Conservation (phyloP, 2,113 vertebrate genomes). For the Notothenia rossii region DNA sequence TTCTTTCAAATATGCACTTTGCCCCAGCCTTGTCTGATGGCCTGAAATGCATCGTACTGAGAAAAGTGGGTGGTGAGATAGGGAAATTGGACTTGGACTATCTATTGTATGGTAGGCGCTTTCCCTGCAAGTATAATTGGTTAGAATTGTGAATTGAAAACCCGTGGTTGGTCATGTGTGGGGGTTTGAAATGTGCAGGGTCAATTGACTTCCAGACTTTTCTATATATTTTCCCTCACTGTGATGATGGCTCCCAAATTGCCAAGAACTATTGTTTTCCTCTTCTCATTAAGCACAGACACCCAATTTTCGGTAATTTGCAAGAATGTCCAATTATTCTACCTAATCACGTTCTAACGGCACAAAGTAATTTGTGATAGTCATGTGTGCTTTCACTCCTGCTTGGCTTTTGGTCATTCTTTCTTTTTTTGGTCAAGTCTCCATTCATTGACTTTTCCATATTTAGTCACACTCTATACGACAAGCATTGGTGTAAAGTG, state of each 20-base stretch:
- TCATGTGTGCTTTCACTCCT: not conserved
- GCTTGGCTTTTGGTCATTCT: not conserved
- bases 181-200: conserved; percentile 35
- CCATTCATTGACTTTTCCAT: not conserved
- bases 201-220: conserved; percentile 53
- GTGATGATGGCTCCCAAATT: conserved; percentile 50
- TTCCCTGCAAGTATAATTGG: conserved; percentile 61
- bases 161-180: conserved; percentile 30
- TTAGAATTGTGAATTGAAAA: conserved; percentile 58
- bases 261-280: conserved; percentile 45
- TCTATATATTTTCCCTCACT: conserved; percentile 23
- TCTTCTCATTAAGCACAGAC: conserved; percentile 43
- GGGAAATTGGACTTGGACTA: conserved; percentile 58
- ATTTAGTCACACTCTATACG: not conserved
- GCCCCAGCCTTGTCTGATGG: conserved; percentile 50
- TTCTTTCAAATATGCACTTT: conserved; percentile 61
- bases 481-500: not conserved
- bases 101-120: conserved; percentile 48
- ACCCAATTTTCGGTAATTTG: conserved; percentile 42
- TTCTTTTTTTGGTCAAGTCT: not conserved
- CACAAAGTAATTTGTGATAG: conserved; percentile 11
- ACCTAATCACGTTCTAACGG: conserved; percentile 9
- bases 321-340: conserved; percentile 37
- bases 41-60: conserved; percentile 21
- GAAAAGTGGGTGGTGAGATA: conserved; percentile 29